phyloP scores from a whole-genome alignment of 23 tunicate species.

The Ascidia mentula region DNA sequence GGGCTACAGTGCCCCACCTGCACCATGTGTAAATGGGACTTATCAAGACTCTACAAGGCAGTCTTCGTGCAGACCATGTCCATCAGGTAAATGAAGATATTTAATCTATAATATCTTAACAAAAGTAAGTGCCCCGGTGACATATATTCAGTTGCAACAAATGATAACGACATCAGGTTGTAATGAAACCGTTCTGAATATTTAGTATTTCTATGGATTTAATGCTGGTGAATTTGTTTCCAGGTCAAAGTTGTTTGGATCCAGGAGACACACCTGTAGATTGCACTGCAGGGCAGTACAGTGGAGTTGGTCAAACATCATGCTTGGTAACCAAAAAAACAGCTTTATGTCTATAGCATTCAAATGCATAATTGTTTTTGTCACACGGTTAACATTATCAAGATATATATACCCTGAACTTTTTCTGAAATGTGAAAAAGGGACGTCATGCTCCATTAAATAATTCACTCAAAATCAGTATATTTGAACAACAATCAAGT shows the following conservation, averaged over 20 bases:
- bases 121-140: too few species aligned
- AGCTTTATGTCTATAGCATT: too few species aligned
- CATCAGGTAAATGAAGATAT: slow-evolving; percentile 45
- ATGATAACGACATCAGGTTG: too few species aligned
- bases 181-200: too few species aligned
- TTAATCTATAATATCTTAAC: not conserved
- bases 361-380: too few species aligned
- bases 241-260: slow-evolving; percentile 72
- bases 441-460: too few species aligned
- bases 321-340: slow-evolving; percentile 35
- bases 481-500: too few species aligned
- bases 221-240: not conserved
- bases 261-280: slow-evolving; percentile 51
- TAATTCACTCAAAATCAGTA: too few species aligned
- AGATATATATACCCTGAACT: too few species aligned
- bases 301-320: slow-evolving; percentile 24
- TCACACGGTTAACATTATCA: too few species aligned
- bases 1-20: slow-evolving; percentile 54
- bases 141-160: not conserved
- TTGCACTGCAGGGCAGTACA: slow-evolving; percentile 77
- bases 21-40: slow-evolving; percentile 60
- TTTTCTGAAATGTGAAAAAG: too few species aligned
- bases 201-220: not conserved
- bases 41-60: slow-evolving; percentile 58
- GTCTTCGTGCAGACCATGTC: slow-evolving; percentile 52